Evolutionary conservation across 2,113 vertebrate genomes (phyloP).

Genomic region (Siphamia tubifer): DNA sequence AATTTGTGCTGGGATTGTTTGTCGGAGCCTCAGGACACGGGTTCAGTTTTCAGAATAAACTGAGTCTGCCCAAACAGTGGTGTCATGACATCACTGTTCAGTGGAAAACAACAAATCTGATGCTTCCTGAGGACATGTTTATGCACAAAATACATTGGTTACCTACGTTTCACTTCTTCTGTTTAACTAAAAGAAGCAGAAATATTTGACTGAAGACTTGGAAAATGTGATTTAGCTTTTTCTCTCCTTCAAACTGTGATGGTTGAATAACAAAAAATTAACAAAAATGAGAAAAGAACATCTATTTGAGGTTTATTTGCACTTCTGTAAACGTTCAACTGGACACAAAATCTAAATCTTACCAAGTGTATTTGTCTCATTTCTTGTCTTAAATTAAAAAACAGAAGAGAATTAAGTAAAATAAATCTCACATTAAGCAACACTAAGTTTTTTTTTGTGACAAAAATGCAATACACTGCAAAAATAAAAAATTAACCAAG

Average conservation of each 20-base stretch:
- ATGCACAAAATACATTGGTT: background rate
- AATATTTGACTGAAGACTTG: background rate
- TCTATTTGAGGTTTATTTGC: background rate
- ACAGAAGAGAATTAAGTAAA: too few relatives aligned
- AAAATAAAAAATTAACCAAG: too few relatives aligned
- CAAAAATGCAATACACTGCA: too few relatives aligned
- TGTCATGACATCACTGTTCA: slow-evolving; percentile 54
- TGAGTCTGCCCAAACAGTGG: slow-evolving; percentile 13
- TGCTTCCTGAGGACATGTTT: background rate
- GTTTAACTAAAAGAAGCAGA: background rate
- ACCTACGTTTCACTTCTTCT: background rate
- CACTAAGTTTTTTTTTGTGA: too few relatives aligned
- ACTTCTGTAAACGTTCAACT: background rate
- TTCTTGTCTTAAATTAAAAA: too few relatives aligned
- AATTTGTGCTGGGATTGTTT: slow-evolving; percentile 39
- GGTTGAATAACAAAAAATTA: background rate
- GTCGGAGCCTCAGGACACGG: slow-evolving; percentile 60
- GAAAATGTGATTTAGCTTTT: background rate
- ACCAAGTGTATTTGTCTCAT: too few relatives aligned
- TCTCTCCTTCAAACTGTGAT: background rate
- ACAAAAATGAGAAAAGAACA: background rate
- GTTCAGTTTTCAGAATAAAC: slow-evolving; percentile 66
- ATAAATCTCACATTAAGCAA: too few relatives aligned
- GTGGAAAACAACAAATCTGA: slow-evolving; percentile 39
- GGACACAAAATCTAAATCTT: too few relatives aligned